Base-by-base conservation (phyloP, 2,113 vertebrate species). In the Herpetotheres cachinnans region DNA sequence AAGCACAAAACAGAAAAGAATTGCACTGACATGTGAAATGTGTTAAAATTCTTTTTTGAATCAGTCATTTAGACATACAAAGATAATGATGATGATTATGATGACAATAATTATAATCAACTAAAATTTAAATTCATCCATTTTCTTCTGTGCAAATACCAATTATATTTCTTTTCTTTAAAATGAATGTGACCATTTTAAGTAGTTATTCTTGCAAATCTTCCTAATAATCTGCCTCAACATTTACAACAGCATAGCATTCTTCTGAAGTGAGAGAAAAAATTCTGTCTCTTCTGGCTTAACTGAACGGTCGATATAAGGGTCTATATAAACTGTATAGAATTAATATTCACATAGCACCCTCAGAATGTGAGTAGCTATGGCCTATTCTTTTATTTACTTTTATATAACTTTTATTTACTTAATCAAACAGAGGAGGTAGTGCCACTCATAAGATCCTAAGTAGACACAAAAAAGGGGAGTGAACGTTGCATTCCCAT, bases 71-170 rank as follows among this genome's bases (percentile, higher is more conserved):
- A 96, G 84, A 76, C 90, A 95, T 94, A 95, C 94, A 96, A 98
- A 98, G 92, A 98, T 97, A 90, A 98, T 97, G 82, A 96, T 98
- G 95, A 96, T 95, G 69, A 96, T 98, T 96, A 97, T 34, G 91
- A 96, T 94, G 86, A 96, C 91, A 96, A 97, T 96, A 97, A 98
- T 98, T 97, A 97, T 96, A 97, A 97, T 98, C 93, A 97, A 91
- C 74, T 94, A 91, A 97, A 98, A 97, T 98, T 94, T 96, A 94
- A 97, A 97, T 97, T 96, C 86, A 94, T 93, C 70, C 70, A 96
- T 97, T 97, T 97, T 97, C 91, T 89, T 97, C 95, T 46, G 76
- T 95, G 93, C 91, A 98, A 97, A 97, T 96, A 96, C 90, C 93
- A 98, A 98, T 93, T 93, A 93, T 92, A 95, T 98, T 97, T 97